phyloP scores from a whole-genome alignment of 2,797 vertebrate genomes.

The Acanthurus leucopareius region DNA sequence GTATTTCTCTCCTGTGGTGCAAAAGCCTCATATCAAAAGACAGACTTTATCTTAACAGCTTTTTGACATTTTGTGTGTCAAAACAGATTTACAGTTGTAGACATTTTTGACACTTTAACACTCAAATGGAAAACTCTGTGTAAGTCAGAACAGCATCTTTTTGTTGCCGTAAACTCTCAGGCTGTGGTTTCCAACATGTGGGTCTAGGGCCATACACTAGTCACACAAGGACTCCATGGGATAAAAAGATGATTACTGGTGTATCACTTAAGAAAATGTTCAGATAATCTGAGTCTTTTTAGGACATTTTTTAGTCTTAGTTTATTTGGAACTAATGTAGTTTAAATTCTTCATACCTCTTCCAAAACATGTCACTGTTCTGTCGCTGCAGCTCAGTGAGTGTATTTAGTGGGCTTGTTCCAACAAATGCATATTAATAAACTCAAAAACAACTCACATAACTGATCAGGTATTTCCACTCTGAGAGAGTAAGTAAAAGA shows the following conservation, averaged over 20 bases:
- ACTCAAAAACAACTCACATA: too few relatives aligned
- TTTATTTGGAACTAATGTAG: neutral
- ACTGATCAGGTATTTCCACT: too few relatives aligned
- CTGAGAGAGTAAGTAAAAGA: too few relatives aligned
- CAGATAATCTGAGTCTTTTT: too few relatives aligned
- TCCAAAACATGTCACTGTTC: neutral
- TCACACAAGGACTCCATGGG: neutral
- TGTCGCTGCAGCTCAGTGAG: neutral
- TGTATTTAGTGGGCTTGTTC: too few relatives aligned
- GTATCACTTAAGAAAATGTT: neutral
- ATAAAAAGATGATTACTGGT: neutral
- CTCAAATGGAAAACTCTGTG: neutral
- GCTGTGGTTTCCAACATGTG: neutral
- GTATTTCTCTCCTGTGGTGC: neutral
- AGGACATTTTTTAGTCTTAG: too few relatives aligned
- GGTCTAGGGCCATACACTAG: too few relatives aligned
- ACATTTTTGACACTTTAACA: neutral
- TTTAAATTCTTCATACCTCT: neutral
- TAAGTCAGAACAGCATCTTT: neutral
- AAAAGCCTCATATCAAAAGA: constrained; percentile 23
- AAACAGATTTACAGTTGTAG: constrained; percentile 21
- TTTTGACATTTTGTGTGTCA: constrained; percentile 6
- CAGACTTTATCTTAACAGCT: neutral
- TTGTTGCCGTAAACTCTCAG: neutral
- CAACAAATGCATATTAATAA: too few relatives aligned